These are phyloP conservation scores for Belgica antarctica DNA, from an alignment of 2,888 invertebrate genomes.

Conservation along the genomic window DNA sequence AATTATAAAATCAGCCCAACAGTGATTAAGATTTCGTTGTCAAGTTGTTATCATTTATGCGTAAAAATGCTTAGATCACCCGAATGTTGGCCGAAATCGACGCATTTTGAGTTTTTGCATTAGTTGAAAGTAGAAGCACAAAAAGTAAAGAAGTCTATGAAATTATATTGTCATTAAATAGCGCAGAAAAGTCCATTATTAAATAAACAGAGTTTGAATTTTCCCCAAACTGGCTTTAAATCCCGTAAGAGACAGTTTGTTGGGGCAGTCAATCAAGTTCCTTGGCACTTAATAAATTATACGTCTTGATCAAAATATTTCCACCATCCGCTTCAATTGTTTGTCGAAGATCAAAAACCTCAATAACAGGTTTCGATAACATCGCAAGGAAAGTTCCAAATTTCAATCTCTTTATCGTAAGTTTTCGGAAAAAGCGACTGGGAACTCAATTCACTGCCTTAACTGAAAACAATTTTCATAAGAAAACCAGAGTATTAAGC, in stretches of 20 bases:
- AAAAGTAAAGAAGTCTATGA: constrained; percentile 8
- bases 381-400: no score
- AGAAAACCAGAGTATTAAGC: not conserved
- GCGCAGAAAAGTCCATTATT: constrained; percentile 6
- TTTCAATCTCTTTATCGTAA: no score
- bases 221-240: no score
- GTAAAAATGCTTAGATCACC: constrained; percentile 10
- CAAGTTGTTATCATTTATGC: constrained; percentile 1
- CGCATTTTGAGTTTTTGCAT: constrained; percentile 1
- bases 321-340: no score
- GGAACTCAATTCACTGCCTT: no score
- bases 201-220: not conserved
- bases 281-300: no score
- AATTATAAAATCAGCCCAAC: not conserved
- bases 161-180: constrained; percentile 8
- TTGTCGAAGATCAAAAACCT: no score
- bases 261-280: no score
- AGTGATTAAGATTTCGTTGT: constrained; percentile 14
- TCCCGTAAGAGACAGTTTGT: no score
- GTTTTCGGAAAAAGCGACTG: no score
- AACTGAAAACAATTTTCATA: not conserved
- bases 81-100: not conserved
- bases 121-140: constrained; percentile 23
- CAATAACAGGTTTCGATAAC: no score
- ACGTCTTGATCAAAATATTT: no score